Percentiles rank a stretch among this genome's conserved stretches.
These are phyloP conservation scores for Tenrec ecaudatus DNA, from an alignment of 2,113 vertebrate species.

Conservation along the genomic window DNA sequence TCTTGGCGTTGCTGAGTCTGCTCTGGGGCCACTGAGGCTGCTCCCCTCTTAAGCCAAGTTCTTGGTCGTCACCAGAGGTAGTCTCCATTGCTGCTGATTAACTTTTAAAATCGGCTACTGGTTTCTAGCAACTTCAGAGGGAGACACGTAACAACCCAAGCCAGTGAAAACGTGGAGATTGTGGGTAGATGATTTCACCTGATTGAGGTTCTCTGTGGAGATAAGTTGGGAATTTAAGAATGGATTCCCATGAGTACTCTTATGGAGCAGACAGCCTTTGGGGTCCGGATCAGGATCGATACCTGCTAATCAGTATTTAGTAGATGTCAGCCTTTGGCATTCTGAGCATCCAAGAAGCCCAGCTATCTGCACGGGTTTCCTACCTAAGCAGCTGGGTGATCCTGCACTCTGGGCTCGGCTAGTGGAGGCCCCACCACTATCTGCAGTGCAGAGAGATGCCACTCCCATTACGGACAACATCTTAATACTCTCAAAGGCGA, in stretches of 20 bases:
- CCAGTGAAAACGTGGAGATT: neutral
- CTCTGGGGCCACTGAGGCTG: neutral
- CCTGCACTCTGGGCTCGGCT: neutral
- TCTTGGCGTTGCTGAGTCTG: neutral
- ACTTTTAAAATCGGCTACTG: neutral
- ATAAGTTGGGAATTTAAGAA: neutral
- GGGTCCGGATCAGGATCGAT: neutral
- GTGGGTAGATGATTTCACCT: neutral
- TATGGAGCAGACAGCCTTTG: too few relatives aligned
- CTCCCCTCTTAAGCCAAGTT: neutral
- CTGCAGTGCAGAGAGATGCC: neutral
- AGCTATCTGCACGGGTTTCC: neutral
- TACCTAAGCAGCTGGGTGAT: too few relatives aligned
- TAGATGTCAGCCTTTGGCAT: neutral
- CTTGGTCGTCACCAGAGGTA: fast-evolving
- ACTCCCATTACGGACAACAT: neutral
- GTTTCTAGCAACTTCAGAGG: neutral
- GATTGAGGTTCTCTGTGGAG: fast-evolving
- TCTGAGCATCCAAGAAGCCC: neutral
- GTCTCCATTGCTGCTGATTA: neutral
- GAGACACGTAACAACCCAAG: neutral
- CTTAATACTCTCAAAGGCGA: slow-evolving; percentile 41
- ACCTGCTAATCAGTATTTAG: fast-evolving
- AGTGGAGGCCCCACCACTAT: neutral
- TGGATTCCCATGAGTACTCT: neutral